Percentiles rank a stretch among this genome's conserved stretches.
phyloP scores from a whole-genome alignment of 2,888 invertebrate species.

The Allacma fusca region DNA sequence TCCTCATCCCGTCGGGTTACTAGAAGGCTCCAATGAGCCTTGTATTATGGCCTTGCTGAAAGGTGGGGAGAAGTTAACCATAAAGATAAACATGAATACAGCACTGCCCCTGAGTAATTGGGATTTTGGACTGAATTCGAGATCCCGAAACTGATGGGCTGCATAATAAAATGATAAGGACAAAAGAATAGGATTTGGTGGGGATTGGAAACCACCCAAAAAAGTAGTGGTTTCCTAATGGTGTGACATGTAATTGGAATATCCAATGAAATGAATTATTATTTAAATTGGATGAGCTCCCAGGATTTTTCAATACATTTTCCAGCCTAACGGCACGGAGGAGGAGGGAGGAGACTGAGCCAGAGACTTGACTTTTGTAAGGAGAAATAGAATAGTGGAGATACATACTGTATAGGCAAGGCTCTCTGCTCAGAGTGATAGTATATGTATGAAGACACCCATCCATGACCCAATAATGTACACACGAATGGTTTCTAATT shows the following conservation, averaged over 20 bases:
- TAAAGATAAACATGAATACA: not conserved
- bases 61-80: not conserved
- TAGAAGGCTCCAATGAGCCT: not conserved
- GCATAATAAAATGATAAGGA: not conserved
- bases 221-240: not conserved
- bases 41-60: not conserved
- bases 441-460: too few relatives aligned
- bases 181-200: not conserved
- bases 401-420: too few relatives aligned
- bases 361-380: too few relatives aligned
- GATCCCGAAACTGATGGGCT: not conserved
- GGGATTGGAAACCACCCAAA: not conserved
- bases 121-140: not conserved
- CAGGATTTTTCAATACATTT: constrained; percentile 27
- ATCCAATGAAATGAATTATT: constrained; percentile 12
- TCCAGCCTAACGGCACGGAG: not conserved
- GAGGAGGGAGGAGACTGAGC: constrained; percentile 5
- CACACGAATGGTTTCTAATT: constrained; percentile 30
- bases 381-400: too few relatives aligned
- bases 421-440: too few relatives aligned
- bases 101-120: not conserved
- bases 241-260: constrained; percentile 5
- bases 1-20: not conserved
- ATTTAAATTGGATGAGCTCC: constrained; percentile 23
- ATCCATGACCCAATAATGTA: constrained; percentile 29